A percentile compares a stretch with the other conserved stretches of the same genome.
Evolutionary conservation across 2,797 vertebrate species (phyloP).

Genomic region (Rallus crepitans): DNA sequence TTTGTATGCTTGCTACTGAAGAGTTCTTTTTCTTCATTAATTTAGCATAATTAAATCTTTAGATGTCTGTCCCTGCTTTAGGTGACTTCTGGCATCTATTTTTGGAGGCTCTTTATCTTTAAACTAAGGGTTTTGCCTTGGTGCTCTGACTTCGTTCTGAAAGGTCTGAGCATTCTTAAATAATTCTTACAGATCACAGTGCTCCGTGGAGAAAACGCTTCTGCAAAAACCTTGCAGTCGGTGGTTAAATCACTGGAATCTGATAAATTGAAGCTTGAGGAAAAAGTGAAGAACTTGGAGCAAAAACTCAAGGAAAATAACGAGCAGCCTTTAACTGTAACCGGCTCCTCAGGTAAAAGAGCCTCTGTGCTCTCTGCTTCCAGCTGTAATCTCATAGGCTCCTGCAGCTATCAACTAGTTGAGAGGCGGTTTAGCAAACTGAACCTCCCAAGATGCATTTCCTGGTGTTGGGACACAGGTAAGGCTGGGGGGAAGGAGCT

Average conservation of each 20-base stretch:
- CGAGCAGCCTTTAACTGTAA: slow-evolving; percentile 70
- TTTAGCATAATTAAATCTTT: not conserved
- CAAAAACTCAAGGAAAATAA: slow-evolving; percentile 87
- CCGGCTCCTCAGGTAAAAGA: slow-evolving; percentile 81
- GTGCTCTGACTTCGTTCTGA: not conserved
- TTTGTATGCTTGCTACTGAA: not conserved
- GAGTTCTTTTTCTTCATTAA: not conserved
- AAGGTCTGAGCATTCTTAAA: not conserved
- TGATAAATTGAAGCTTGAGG: slow-evolving; percentile 91
- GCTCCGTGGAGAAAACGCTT: slow-evolving; percentile 90
- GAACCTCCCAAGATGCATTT: not conserved
- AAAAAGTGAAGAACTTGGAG: slow-evolving; percentile 88
- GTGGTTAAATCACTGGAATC: slow-evolving; percentile 90
- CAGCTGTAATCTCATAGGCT: not conserved
- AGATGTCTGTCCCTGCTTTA: not conserved
- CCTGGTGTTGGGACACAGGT: not conserved
- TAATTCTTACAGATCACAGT: slow-evolving; percentile 82
- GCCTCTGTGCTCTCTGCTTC: not conserved
- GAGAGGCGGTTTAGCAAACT: not conserved
- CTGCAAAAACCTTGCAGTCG: slow-evolving; percentile 89
- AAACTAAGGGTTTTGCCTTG: not conserved
- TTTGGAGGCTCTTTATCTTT: not conserved
- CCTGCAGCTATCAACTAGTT: not conserved
- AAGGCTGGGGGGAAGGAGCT: not conserved
- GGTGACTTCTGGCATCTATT: not conserved